phyloP scores from a whole-genome alignment of 2,888 invertebrate genomes.

The Ectropis crepuscularia region DNA sequence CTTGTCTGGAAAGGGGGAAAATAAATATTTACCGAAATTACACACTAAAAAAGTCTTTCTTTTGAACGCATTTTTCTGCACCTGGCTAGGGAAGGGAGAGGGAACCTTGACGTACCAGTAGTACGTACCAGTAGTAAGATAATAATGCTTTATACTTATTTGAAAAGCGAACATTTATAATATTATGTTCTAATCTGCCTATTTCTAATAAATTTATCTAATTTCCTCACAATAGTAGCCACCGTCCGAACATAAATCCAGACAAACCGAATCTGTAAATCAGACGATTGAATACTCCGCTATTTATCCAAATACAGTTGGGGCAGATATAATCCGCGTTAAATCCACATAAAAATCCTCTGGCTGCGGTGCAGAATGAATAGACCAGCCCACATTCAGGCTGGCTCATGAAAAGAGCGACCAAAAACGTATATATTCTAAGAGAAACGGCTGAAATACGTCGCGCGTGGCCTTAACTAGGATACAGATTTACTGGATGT shows the following conservation, averaged over 20 bases:
- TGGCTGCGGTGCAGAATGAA: conserved; percentile 70
- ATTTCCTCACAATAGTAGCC: neutral
- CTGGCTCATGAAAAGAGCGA: conserved; percentile 77
- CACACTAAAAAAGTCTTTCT: too few relatives aligned
- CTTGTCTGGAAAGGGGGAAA: too few relatives aligned
- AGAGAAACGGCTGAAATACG: conserved; percentile 77
- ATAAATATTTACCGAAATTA: too few relatives aligned
- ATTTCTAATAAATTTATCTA: too few relatives aligned
- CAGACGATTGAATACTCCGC: conserved; percentile 48
- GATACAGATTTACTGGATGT: conserved; percentile 28
- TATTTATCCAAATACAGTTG: conserved; percentile 67
- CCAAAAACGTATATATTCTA: conserved; percentile 77
- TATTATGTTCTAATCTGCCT: too few relatives aligned
- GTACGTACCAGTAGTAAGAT: too few relatives aligned
- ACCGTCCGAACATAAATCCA: conserved; percentile 22
- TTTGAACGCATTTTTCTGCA: too few relatives aligned
- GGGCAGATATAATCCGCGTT: conserved; percentile 74
- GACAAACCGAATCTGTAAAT: conserved; percentile 28
- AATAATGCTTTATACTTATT: neutral
- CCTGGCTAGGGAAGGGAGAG: too few relatives aligned
- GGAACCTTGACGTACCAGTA: too few relatives aligned
- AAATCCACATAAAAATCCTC: conserved; percentile 75
- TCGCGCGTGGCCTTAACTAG: conserved; percentile 52
- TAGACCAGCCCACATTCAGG: conserved; percentile 76
- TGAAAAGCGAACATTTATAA: neutral